Evolutionary conservation across 2,888 invertebrate genomes (phyloP), one percentile per base, ranked within the genome.

Genomic region (Osmoderma eremita): DNA sequence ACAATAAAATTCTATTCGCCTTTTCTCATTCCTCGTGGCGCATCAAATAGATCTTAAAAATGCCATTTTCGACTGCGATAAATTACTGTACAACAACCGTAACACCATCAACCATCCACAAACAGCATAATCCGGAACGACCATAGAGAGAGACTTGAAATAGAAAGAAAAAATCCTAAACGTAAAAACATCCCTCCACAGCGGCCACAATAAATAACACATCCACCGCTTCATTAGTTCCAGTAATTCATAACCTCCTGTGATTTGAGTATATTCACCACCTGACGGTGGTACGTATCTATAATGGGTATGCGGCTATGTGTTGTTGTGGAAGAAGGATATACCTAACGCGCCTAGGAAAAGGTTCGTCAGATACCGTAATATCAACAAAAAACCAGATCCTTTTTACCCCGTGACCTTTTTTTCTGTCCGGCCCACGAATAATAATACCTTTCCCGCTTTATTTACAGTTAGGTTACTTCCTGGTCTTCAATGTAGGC

Each of bases 371-470:
- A 70, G 48, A 56, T 70, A 70, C 72, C 71, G 72, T 72, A 73
- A 72, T 66, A 51, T 58, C 49, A 39, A 72, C 72, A 71, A 73
- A 71, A 73, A 73, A 72, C 67, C 30, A 61, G 68, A 65, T 64
- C 63, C 53, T 64, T 65, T 58, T 65, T 58, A 62, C 63, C 67
- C 67, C 67, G 67, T 73, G 71, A 72, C 73, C 73, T 70, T 72
- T 73, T 73, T 73, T 72, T 70, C 38, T 53, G 15, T 17, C 15
- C 18, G 10, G 63, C 67, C 63, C 61, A 69, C 48, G 65, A 65
- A 53, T 61, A 65, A 53, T 61, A 56, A 67, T 54, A 38, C 58
- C 17, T 63, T 68, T 69, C 67, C 70, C 64, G 69, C 56, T 53
- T 50, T 49, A 49, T 71, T 67, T 71, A 71, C 71, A 62, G 71